These are phyloP conservation scores for Callinectes sapidus DNA, from an alignment of 2,888 invertebrate genomes.

Conservation along the genomic window DNA sequence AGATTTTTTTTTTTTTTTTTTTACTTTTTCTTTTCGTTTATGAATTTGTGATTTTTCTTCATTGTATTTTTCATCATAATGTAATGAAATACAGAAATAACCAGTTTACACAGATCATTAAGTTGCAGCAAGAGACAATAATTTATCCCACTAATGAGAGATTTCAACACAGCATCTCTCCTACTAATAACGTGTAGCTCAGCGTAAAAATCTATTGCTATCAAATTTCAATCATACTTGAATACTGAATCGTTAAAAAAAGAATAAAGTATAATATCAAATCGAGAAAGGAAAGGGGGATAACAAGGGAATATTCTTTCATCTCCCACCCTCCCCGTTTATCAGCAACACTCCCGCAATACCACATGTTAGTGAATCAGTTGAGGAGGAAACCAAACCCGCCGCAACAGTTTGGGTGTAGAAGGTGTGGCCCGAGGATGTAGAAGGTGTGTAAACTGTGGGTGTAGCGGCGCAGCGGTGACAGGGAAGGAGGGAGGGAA, in stretches of 20 bases:
- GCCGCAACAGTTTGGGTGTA: constrained; percentile 11
- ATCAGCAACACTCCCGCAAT: neutral
- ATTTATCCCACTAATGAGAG: neutral
- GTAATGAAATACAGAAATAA: neutral
- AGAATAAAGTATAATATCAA: neutral
- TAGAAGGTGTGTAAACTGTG: constrained; percentile 12
- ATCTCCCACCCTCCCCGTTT: neutral
- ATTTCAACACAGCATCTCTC: neutral
- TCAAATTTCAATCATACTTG: neutral
- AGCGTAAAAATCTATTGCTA: neutral
- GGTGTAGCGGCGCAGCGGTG: constrained; percentile 32
- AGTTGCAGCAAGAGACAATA: neutral
- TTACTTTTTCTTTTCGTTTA: neutral
- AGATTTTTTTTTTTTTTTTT: neutral
- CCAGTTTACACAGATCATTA: neutral
- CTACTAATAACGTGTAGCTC: neutral
- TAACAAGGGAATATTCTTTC: neutral
- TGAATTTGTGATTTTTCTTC: neutral
- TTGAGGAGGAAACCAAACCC: constrained; percentile 6
- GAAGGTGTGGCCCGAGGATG: constrained; percentile 24
- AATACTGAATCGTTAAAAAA: neutral
- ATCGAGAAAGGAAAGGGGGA: neutral
- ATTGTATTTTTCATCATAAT: neutral
- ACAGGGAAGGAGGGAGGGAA: constrained; percentile 19
- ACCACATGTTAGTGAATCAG: neutral